Evolutionary conservation across 2,888 invertebrate species (phyloP).

Genomic region (Stenichneumon culpator): DNA sequence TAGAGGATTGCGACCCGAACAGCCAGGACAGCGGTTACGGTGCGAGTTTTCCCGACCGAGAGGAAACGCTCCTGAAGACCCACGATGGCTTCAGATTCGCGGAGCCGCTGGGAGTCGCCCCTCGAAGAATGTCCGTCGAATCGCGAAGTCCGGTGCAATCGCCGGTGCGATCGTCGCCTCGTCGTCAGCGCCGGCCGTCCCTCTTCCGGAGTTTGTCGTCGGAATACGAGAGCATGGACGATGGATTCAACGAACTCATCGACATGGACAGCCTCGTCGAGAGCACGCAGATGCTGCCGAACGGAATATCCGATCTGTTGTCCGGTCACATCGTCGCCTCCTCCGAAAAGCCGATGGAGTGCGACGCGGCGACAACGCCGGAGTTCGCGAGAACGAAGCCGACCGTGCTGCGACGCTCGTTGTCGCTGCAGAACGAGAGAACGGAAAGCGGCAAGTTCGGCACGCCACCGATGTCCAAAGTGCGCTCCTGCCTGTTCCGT

Average conservation of each 20-base stretch:
- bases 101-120: constrained; percentile 84
- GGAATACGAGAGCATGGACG: constrained; percentile 88
- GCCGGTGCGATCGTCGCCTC: constrained; percentile 77
- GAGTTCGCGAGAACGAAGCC: constrained; percentile 83
- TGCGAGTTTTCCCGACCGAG: constrained; percentile 81
- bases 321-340: constrained; percentile 85
- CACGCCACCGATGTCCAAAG: constrained; percentile 83
- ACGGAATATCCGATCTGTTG: constrained; percentile 87
- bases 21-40: constrained; percentile 88
- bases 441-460: constrained; percentile 76
- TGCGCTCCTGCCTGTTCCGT: constrained; percentile 86
- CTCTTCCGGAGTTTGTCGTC: constrained; percentile 86
- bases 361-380: constrained; percentile 83
- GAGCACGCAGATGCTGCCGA: constrained; percentile 85
- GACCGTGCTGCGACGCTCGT: constrained; percentile 74
- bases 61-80: constrained; percentile 71
- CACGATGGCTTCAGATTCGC: constrained; percentile 81
- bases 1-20: constrained; percentile 87
- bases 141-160: constrained; percentile 75
- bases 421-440: constrained; percentile 83
- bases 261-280: constrained; percentile 87
- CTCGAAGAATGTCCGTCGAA: constrained; percentile 81
- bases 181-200: constrained; percentile 64
- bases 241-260: constrained; percentile 89
- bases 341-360: constrained; percentile 73